These are phyloP conservation scores for Meles meles DNA, from an alignment of 2,113 vertebrate species.

Conservation along the genomic window DNA sequence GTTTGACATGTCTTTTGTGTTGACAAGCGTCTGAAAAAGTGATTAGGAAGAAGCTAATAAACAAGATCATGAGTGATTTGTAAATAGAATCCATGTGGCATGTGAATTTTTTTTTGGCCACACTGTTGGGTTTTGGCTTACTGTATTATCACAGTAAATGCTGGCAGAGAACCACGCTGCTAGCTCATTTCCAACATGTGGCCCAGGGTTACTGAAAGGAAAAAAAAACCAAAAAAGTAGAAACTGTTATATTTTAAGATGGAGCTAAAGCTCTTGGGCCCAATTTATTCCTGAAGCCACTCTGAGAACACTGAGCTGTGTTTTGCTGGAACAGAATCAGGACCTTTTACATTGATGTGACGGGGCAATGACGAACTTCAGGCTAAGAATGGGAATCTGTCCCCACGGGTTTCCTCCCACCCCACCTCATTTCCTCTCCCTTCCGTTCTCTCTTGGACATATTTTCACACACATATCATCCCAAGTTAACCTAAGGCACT, in stretches of 20 bases:
- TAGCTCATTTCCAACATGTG: constrained; percentile 59
- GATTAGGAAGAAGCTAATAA: not conserved
- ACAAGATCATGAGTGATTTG: not conserved
- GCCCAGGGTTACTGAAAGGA: constrained; percentile 48
- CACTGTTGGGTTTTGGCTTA: constrained; percentile 14
- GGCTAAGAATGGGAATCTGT: constrained; percentile 61
- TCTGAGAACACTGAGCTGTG: constrained; percentile 57
- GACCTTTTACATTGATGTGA: constrained; percentile 63
- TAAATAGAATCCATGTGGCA: not conserved
- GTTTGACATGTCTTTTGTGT: constrained; percentile 54
- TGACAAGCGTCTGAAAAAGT: constrained; percentile 38
- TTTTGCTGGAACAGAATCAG: constrained; percentile 65
- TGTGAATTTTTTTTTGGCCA: not conserved
- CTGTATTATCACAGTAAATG: not conserved
- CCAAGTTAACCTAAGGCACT: constrained; percentile 34
- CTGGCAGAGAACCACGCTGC: constrained; percentile 36
- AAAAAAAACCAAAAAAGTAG: not conserved
- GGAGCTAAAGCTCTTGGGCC: constrained; percentile 60
- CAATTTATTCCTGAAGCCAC: constrained; percentile 55
- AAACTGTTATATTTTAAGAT: constrained; percentile 70
- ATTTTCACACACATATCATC: constrained; percentile 51
- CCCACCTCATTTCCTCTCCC: constrained; percentile 63
- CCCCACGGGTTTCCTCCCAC: constrained; percentile 38
- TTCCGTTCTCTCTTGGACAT: constrained; percentile 14
- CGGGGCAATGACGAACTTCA: constrained; percentile 40